Conservation (phyloP, 2,888 invertebrate genomes). For the Drosophila tripunctata region DNA sequence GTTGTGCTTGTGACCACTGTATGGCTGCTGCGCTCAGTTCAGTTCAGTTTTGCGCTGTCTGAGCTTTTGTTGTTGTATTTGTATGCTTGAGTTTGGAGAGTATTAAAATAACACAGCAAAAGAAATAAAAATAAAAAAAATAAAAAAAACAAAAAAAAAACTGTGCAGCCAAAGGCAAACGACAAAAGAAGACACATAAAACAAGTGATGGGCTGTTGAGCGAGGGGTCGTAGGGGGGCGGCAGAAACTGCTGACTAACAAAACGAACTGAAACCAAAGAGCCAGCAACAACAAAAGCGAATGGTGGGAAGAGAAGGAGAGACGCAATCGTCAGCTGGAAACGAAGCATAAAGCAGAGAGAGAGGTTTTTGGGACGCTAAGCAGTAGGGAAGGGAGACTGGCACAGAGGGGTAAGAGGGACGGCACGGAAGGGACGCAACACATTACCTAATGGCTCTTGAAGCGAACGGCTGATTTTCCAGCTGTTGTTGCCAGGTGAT, state of each 20-base stretch:
- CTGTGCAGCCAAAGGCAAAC: conserved; percentile 53
- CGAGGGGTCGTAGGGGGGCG: neutral
- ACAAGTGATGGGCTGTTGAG: conserved; percentile 19
- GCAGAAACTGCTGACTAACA: conserved; percentile 68
- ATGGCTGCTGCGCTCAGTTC: conserved; percentile 55
- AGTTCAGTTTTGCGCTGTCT: conserved; percentile 22
- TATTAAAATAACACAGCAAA: conserved; percentile 76
- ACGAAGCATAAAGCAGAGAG: conserved; percentile 41
- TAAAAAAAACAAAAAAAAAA: conserved; percentile 69
- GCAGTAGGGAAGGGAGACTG: no score
- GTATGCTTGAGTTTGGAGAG: conserved; percentile 63
- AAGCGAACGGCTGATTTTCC: conserved; percentile 82
- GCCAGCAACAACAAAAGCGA: no score
- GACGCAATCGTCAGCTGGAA: conserved; percentile 64
- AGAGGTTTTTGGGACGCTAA: no score
- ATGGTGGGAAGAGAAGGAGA: conserved; percentile 27
- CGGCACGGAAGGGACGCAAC: conserved; percentile 19
- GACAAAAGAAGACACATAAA: conserved; percentile 38
- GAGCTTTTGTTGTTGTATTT: conserved; percentile 60
- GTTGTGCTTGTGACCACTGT: conserved; percentile 25
- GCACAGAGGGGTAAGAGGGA: conserved; percentile 1
- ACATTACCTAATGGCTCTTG: conserved; percentile 57
- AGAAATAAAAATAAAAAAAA: conserved; percentile 75
- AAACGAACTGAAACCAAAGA: conserved; percentile 33
- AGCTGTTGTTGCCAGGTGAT: conserved; percentile 83